Evolutionary conservation across 2,113 vertebrate species (phyloP).

Genomic region (Bufo gargarizans): DNA sequence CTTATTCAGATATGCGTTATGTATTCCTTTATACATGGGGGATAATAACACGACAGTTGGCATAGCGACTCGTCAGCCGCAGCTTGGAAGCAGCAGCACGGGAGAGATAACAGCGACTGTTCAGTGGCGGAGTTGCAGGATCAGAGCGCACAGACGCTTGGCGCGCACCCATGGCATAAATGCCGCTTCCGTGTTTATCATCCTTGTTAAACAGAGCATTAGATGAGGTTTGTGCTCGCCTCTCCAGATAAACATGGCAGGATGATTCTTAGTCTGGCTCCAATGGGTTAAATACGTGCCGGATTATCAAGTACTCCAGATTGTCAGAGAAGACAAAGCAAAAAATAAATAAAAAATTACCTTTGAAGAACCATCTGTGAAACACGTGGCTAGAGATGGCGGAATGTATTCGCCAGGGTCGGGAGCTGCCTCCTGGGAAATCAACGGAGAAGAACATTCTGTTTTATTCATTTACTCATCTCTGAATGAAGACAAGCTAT

Average conservation of each 20-base stretch:
- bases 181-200: neutral
- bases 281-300: neutral
- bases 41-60: conserved; percentile 46
- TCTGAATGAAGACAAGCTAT: too few species aligned
- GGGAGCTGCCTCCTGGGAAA: neutral
- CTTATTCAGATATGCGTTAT: conserved; percentile 28
- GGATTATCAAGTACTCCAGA: neutral
- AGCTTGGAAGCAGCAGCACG: conserved; percentile 23
- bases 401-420: neutral
- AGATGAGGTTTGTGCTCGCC: neutral
- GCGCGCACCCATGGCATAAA: neutral
- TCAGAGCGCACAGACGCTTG: neutral
- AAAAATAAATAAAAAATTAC: neutral
- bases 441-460: neutral
- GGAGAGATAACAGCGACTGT: conserved; percentile 32
- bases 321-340: neutral
- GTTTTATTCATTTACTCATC: too few species aligned
- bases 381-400: neutral
- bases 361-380: neutral
- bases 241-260: neutral
- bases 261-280: neutral
- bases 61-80: conserved; percentile 6
- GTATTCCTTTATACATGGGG: conserved; percentile 39
- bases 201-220: neutral
- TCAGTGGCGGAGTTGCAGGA: neutral